These are phyloP conservation scores for Syngnathus scovelli DNA, from an alignment of 2,113 vertebrate genomes.

Conservation along the genomic window DNA sequence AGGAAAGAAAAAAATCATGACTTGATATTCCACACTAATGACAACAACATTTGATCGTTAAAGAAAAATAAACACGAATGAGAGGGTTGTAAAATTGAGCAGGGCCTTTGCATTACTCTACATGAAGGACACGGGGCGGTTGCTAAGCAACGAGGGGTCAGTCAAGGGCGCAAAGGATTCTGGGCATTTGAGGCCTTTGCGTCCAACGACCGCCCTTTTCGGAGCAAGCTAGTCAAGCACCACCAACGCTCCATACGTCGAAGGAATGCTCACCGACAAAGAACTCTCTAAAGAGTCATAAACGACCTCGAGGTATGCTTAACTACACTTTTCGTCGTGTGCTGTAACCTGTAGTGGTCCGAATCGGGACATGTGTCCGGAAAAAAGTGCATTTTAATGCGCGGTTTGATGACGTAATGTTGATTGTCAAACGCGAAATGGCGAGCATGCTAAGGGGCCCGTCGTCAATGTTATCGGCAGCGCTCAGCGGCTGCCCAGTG, in stretches of 20 bases:
- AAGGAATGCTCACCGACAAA: constrained; percentile 42
- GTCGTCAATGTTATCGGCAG: constrained; percentile 18
- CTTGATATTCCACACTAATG: not conserved
- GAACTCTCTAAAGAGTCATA: constrained; percentile 37
- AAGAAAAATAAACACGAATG: not conserved
- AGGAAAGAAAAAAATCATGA: too few relatives aligned
- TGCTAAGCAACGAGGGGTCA: constrained; percentile 66
- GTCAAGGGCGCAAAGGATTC: constrained; percentile 48
- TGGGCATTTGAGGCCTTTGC: constrained; percentile 69
- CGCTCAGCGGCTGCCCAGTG: not conserved
- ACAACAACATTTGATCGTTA: not conserved
- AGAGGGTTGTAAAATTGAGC: too few relatives aligned
- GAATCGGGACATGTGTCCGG: constrained; percentile 32
- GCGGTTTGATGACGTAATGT: constrained; percentile 92
- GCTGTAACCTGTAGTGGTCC: not conserved
- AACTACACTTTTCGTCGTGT: constrained; percentile 6
- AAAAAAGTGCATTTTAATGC: constrained; percentile 77
- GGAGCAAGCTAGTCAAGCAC: constrained; percentile 54
- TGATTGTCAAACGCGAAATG: constrained; percentile 73
- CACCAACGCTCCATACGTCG: constrained; percentile 45
- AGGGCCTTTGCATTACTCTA: too few relatives aligned
- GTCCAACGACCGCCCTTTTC: constrained; percentile 74
- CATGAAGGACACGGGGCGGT: constrained; percentile 11
- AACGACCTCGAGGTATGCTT: constrained; percentile 52
- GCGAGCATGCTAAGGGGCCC: constrained; percentile 63